Base-by-base conservation (phyloP, 1,140 invertebrate genomes). In the Diploscapter pachys region DNA sequence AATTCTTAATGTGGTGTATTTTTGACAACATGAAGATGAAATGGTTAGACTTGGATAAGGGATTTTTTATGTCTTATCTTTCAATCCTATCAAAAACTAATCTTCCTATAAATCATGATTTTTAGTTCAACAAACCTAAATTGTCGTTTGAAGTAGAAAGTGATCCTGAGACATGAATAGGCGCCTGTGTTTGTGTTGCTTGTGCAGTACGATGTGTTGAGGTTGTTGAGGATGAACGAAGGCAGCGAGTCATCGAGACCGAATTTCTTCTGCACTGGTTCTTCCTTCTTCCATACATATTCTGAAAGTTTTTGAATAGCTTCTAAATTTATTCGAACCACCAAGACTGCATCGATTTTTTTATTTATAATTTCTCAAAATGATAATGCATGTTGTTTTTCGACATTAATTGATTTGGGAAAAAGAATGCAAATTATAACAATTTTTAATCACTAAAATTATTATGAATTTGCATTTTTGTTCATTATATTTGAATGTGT, bases 81-180 rank as follows among this genome's bases (percentile, higher is more conserved):
- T 31, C 31, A 31, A 31, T 31, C 1, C 31, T 0, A 31, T 31
- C 31, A 31, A 31, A 31, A 31, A 31, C 31, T 31, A 31, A 31
- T 31, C 31, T 31, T 31, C 2, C 73, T 2, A 11, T 49, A 77
- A 9, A 72, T 79, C 2, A 31, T 0, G 9, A 72, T 59, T 59
- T 59, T 59, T 59, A 76, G 4, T n/a, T 72, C 49, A 5, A 5
- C 55, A 8, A 72, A 80, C 79, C 92, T 93, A 91, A 97, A 97
- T 89, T 96, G 94, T 85, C 95, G 89, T 88, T 95, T 95, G 90
- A 97, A 95, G 80, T 93, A 89, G 80, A 97, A 88, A 87, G 95
- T 93, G 81, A 96, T 94, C 88, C 94, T 94, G 80, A 96, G 87
- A 87, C 95, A 97, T 89, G 93, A 96, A 90, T 96, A 97, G 89